Evolutionary conservation across 1,140 invertebrate species (phyloP), one percentile per base, ranked within the genome.

Genomic region (Muscidifurax raptorellus): DNA sequence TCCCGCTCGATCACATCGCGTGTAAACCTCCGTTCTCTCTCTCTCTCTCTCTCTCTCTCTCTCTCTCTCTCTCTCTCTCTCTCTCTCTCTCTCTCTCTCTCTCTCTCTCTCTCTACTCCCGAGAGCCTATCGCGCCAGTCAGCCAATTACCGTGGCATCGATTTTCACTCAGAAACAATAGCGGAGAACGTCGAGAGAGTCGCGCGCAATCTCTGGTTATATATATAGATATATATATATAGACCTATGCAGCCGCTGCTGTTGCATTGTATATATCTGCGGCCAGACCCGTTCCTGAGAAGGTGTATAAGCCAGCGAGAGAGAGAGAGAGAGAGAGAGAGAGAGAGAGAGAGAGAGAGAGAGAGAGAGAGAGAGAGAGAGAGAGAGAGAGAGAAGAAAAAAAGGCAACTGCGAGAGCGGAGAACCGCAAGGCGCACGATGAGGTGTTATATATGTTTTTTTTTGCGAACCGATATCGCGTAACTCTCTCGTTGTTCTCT

Each of bases 91-190:
- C 67, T n/a, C 25, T 7, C 71, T 75, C 18, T 22, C 36, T 28
- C 72, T 25, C 27, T 28, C 40, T 40, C 25, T 59, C 47, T 64
- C 25, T 22, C 44, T 22, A 52, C 80, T 74, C 67, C 15, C 75
- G 79, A 36, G 66, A 69, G 67, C 28, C 66, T 32, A 80, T 80
- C 67, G 79, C 52, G 79, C 72, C 69, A 69, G 52, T 13, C 15
- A 66, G 78, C 75, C 83, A 84, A 80, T 79, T 84, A 84, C 83
- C 25, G 52, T 69, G 71, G 67, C 77, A 80, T 84, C 78, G 83
- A 84, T 84, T 84, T 84, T 84, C 77, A 80, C 83, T 75, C 32
- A 30, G 71, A 75, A 84, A 84, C 83, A 84, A 84, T 80, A 84
- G 83, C 64, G 59, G 59, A 76, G 71, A 22, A 40, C 22, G 30